Base-by-base conservation (phyloP, 92 coral and sea anemone genomes). In the Plumapathes pennacea region DNA sequence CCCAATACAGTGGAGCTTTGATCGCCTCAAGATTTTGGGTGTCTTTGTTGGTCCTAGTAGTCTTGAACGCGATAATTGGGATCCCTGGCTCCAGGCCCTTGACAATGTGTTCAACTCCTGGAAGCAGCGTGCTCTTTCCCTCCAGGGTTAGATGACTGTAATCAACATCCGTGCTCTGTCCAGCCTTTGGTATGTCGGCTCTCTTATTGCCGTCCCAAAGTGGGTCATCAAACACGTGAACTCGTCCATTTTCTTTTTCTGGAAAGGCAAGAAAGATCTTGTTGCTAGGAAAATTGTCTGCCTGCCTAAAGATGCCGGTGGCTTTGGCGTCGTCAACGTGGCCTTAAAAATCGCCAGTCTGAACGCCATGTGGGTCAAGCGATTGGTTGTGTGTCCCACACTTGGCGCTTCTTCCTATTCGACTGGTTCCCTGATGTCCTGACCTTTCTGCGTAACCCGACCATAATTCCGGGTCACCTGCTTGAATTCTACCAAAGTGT, bases 1-100 rank as follows among this genome's bases (percentile, higher is more conserved):
- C 15, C 76, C 76, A 7, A 36, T 64, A 3, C 19, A 24, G 7
- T 74, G 82, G 82, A 74, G n/a, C n/a, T n/a, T 64, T 10, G 26
- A 56, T 0, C 21, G 55, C 9, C 53, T 64, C 12, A 50, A 32
- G 4, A 32, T 49, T 2, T 34, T 72, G 3, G 79, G 79, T 3
- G 59, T 39, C 15, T 34, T 32, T 5, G 9, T 60, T 5, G 59
- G 69, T 11, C 38, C 51, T 30, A 25, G 28, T 22, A 29, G 40
- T 2, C 39, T 52, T 5, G 40, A 52, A 14, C 25, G 2, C 0
- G 58, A 52, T 6, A 53, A 53, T 53, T 53, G 60, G 60, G 1
- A 3, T n/a, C 23, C 60, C 3, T 12, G 18, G 21, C 2, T 53
- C 14, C 2, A 22, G 11, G 34, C 30, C 7, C 26, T 53, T 2